Evolutionary conservation across 2,797 vertebrate species (phyloP).

Genomic region (Chanos chanos): DNA sequence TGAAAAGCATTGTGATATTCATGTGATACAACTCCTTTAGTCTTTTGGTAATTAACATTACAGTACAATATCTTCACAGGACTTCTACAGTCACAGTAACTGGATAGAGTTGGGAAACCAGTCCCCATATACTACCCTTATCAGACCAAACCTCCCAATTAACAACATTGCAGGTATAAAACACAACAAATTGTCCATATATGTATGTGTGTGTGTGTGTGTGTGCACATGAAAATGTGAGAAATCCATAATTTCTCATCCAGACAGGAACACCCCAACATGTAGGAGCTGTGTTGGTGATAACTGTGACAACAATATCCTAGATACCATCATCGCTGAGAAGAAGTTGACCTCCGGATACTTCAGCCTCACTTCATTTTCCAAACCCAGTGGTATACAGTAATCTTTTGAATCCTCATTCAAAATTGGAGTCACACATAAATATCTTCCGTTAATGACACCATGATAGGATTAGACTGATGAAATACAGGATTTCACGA

Average conservation of each 20-base stretch:
- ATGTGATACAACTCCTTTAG: neutral
- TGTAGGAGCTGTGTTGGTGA: slow-evolving; percentile 10
- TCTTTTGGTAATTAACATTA: no score
- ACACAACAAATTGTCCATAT: no score
- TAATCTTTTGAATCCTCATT: neutral
- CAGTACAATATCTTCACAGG: neutral
- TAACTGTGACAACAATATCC: slow-evolving; percentile 10
- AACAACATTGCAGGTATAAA: slow-evolving; percentile 33
- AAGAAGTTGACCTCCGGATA: slow-evolving; percentile 27
- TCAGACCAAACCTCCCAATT: neutral
- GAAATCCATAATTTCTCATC: no score
- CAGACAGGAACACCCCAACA: neutral
- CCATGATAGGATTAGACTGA: no score
- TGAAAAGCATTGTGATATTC: no score
- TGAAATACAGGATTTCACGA: no score
- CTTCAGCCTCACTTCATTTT: neutral
- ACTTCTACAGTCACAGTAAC: slow-evolving; percentile 35
- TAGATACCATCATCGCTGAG: neutral
- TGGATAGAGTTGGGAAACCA: slow-evolving; percentile 32
- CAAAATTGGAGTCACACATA: no score
- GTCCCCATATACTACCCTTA: slow-evolving; percentile 15
- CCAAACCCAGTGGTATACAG: no score
- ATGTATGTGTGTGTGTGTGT: no score
- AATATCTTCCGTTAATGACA: no score
- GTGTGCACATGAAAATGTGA: no score